Percentiles rank a stretch among this genome's conserved stretches.
phyloP scores from a whole-genome alignment of 2,888 invertebrate genomes.

The Rhagium mordax region DNA sequence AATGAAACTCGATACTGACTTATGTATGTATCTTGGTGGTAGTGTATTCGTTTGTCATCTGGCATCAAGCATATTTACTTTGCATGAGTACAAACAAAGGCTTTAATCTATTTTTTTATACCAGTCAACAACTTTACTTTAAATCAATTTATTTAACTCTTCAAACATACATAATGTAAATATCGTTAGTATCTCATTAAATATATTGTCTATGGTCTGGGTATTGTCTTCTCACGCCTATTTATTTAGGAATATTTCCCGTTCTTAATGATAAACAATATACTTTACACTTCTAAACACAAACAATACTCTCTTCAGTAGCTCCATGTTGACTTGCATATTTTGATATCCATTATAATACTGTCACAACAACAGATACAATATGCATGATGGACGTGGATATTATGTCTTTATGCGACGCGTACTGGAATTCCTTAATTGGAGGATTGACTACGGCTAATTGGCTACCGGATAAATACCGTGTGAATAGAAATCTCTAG shows the following conservation, averaged over 20 bases:
- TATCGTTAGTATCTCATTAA: conserved; percentile 15
- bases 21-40: conserved; percentile 13
- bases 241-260: conserved; percentile 17
- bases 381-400: conserved; percentile 38
- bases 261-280: conserved; percentile 18
- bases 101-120: conserved; percentile 24
- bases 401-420: conserved; percentile 39
- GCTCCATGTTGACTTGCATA: conserved; percentile 47
- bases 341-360: conserved; percentile 47
- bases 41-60: conserved; percentile 22
- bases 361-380: conserved; percentile 51
- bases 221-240: conserved; percentile 28
- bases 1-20: conserved; percentile 7
- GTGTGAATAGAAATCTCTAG: conserved; percentile 27
- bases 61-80: conserved; percentile 10
- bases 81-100: conserved; percentile 26
- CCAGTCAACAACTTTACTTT: conserved; percentile 7
- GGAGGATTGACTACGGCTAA: conserved; percentile 55
- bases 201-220: conserved; percentile 12
- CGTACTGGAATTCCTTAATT: conserved; percentile 56
- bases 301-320: conserved; percentile 31
- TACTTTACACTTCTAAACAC: conserved; percentile 22
- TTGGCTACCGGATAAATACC: conserved; percentile 51
- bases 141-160: conserved; percentile 27
- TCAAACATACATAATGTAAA: conserved; percentile 17